A percentile compares a stretch with the other conserved stretches of the same genome.
Evolutionary conservation across 53 echinoderm and acorn worm genomes (phyloP).

Genomic region (Paelopatides confundens): DNA sequence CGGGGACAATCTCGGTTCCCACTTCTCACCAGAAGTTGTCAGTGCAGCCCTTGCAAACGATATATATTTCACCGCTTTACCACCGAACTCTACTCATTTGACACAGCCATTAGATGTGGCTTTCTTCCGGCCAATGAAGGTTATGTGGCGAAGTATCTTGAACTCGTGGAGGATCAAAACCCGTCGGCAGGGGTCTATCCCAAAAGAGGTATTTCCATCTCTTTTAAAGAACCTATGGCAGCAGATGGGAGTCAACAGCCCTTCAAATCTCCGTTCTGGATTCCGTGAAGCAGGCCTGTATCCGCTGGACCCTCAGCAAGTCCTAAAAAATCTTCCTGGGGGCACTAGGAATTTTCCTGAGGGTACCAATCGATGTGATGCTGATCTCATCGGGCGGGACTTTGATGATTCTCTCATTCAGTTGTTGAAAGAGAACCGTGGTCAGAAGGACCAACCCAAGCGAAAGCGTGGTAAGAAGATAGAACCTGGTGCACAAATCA

Average conservation of each 20-base stretch:
- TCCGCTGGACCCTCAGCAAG: not conserved
- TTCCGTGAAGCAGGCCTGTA: not conserved
- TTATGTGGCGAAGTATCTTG: not conserved
- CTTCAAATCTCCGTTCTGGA: not conserved
- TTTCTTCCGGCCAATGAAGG: slow-evolving; percentile 7
- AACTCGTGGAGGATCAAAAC: not conserved
- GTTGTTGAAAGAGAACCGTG: not conserved
- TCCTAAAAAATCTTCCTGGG: not conserved
- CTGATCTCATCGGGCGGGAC: not conserved
- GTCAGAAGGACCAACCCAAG: not conserved
- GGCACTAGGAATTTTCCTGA: not conserved
- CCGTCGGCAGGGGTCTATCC: not conserved
- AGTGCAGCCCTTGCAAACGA: slow-evolving; percentile 36
- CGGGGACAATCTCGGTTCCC: slow-evolving; percentile 37
- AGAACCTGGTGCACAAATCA: not conserved
- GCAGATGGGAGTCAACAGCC: not conserved
- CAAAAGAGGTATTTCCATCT: slow-evolving; percentile 15
- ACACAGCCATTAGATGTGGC: slow-evolving; percentile 32
- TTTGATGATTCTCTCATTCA: not conserved
- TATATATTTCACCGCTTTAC: slow-evolving; percentile 55
- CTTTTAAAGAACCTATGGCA: not conserved
- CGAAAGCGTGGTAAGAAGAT: not conserved
- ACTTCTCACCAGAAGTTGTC: slow-evolving; percentile 51
- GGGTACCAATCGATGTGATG: not conserved
- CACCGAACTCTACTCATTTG: slow-evolving; percentile 50